These are phyloP conservation scores for Therioaphis trifolii DNA, from an alignment of 2,888 invertebrate species.

Conservation along the genomic window DNA sequence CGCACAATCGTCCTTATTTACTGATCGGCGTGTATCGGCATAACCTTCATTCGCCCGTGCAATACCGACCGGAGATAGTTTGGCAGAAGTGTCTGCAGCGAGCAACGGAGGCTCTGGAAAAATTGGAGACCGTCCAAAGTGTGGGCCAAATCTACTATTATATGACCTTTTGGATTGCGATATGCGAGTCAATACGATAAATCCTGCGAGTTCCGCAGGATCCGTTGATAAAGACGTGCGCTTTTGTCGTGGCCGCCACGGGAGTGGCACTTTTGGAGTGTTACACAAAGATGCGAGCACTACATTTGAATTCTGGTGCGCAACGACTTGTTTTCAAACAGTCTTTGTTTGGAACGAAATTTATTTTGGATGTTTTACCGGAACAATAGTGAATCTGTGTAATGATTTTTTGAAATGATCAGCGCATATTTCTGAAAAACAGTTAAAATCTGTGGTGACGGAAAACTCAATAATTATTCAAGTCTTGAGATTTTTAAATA, in stretches of 20 bases:
- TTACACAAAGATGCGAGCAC: not conserved
- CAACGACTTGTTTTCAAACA: not conserved
- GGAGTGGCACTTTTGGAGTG: not conserved
- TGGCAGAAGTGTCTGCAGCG: conserved; percentile 15
- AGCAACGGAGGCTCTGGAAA: conserved; percentile 18
- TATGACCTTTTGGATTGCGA: conserved; percentile 38
- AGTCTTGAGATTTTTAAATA: too few relatives aligned
- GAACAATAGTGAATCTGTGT: too few relatives aligned
- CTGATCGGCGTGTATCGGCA: too few relatives aligned
- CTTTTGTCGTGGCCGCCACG: not conserved
- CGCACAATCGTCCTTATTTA: too few relatives aligned
- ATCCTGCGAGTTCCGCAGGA: not conserved
- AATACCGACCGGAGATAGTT: conserved; percentile 9
- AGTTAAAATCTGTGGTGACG: too few relatives aligned
- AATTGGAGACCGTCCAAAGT: conserved; percentile 50
- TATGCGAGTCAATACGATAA: conserved; percentile 29
- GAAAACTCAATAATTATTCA: too few relatives aligned
- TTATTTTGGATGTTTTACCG: too few relatives aligned
- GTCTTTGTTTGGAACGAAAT: not conserved
- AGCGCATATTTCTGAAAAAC: too few relatives aligned
- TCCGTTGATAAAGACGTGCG: conserved; percentile 20
- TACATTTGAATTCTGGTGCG: not conserved
- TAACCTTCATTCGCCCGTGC: not conserved
- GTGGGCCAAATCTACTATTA: conserved; percentile 49
- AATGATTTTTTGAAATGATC: too few relatives aligned